Base-by-base conservation (phyloP, 2,113 vertebrate genomes). In the Phalacrocorax aristotelis region DNA sequence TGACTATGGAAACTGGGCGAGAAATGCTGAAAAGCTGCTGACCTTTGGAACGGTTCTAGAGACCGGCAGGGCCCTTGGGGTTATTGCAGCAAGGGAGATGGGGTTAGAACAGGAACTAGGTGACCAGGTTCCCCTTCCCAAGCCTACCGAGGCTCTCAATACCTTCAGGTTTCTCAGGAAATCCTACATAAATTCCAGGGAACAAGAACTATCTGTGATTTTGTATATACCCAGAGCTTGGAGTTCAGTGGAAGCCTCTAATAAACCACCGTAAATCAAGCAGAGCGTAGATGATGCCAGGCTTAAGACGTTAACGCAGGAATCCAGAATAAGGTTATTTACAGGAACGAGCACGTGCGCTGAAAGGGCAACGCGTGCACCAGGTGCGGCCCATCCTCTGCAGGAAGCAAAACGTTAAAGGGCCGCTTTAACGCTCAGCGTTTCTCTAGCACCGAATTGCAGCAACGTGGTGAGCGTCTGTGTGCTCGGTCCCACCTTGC, bases 281-380 rank as follows among this genome's bases (percentile, higher is more conserved):
- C 32, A 8, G 48, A 19, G 29, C 29, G 44, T 8, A 6, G 65
- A 12, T 4, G 34, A 4, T 1, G 1, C 34, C 61, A 6, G 55
- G n/a, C 32, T 48, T 8, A 13, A 66, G 70, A 14, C 34, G 52
- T 19, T 15, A 21, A 13, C 9, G 1, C 25, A 26, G 30, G 65
- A 18, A n/a, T 23, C 36, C 36, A 30, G 40, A 10, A 19, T 3
- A 10, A 61, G 34, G 4, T 40, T 12, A 20, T 48, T 64, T 7
- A 27, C 21, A 21, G 0, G 1, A 57, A 9, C 2, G 3, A 32
- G 22, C 18, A 5, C 7, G 7, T 11, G 66, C 32, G 5, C 20
- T 1, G n/a, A 7, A 15, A 21, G 40, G 54, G 36, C 15, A 7
- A 40, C 10, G 4, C 10, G 1, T 3, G 19, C 65, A 21, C 8